phyloP scores from a whole-genome alignment of 2,888 invertebrate species.

The Trichogramma evanescens region DNA sequence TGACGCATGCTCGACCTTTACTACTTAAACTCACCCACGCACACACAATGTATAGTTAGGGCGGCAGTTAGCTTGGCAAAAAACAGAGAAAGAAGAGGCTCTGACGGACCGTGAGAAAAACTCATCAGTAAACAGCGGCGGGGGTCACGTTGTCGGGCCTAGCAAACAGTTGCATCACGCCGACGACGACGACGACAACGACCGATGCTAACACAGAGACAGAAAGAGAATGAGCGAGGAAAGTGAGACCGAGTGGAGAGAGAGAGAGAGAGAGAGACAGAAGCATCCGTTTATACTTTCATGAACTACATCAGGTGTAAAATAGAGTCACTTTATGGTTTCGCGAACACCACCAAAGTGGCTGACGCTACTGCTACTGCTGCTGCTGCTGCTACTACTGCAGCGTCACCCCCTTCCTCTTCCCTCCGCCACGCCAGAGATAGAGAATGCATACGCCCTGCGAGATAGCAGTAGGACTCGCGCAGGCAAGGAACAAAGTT shows the following conservation, averaged over 20 bases:
- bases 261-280: background rate
- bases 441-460: too few relatives aligned
- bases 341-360: constrained; percentile 7
- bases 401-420: constrained; percentile 2
- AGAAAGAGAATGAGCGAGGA: too few relatives aligned
- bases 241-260: background rate
- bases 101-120: background rate
- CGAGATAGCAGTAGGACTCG: too few relatives aligned
- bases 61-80: too few relatives aligned
- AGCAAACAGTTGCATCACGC: too few relatives aligned
- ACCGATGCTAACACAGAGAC: too few relatives aligned
- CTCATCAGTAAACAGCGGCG: too few relatives aligned
- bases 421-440: background rate
- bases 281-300: constrained; percentile 12
- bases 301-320: constrained; percentile 20
- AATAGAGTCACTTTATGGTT: constrained; percentile 17
- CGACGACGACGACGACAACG: too few relatives aligned
- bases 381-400: background rate
- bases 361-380: background rate
- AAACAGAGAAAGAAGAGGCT: background rate
- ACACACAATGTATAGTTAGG: too few relatives aligned
- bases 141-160: too few relatives aligned
- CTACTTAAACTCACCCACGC: background rate
- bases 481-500: too few relatives aligned
- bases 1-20: constrained; percentile 5